A percentile compares a stretch with the other conserved stretches of the same genome.
Evolutionary conservation across 2,113 vertebrate genomes (phyloP).

Genomic region (sheep (Ovis aries)): ARS-UI_Ramb_v3.0 NC_056054.1:188400501-188401000

Average conservation of each 20-base stretch:
- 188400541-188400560: background rate
- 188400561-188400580: background rate
- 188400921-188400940: background rate
- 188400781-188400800: background rate
- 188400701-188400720: background rate
- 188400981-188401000: background rate
- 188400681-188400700: background rate
- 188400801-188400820: background rate
- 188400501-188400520: background rate
- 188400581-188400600: background rate
- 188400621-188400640: background rate
- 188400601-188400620: background rate
- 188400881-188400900: background rate
- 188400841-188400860: background rate
- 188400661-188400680: background rate
- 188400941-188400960: background rate
- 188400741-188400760: background rate
- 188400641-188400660: background rate
- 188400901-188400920: background rate
- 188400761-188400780: background rate
- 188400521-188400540: background rate
- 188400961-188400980: background rate
- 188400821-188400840: background rate
- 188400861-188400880: background rate
- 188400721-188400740: background rate